phyloP scores from a whole-genome alignment of 2,888 invertebrate genomes.

The Gastrophysa polygoni region DNA sequence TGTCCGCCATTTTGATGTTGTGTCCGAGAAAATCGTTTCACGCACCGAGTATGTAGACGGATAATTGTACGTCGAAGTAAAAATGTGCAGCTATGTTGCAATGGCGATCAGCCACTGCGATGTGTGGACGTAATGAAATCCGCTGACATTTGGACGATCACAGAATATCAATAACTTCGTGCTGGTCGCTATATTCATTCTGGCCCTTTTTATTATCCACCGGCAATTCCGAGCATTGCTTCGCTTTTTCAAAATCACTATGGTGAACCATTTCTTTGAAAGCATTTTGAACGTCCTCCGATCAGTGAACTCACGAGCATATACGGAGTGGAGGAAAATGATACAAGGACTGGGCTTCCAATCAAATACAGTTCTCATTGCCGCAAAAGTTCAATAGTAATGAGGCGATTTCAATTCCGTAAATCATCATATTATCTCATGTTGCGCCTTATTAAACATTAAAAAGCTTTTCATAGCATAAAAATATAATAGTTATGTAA shows the following conservation, averaged over 20 bases:
- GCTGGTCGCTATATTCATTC: constrained; percentile 30
- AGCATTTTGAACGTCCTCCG: constrained; percentile 22
- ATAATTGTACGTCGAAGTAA: constrained; percentile 49
- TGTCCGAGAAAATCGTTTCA: constrained; percentile 49
- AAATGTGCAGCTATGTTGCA: constrained; percentile 49
- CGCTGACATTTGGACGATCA: constrained; percentile 46
- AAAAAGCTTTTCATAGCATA: too few species aligned
- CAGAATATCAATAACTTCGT: constrained; percentile 43
- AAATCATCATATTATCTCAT: too few species aligned
- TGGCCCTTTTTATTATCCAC: constrained; percentile 37
- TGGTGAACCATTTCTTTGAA: constrained; percentile 20
- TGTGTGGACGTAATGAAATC: constrained; percentile 41
- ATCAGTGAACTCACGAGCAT: not conserved
- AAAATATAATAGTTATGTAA: too few species aligned
- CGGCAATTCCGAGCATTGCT: constrained; percentile 36
- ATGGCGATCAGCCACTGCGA: constrained; percentile 39
- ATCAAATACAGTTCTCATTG: too few species aligned
- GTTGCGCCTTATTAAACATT: too few species aligned
- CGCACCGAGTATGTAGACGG: constrained; percentile 47
- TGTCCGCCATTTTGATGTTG: constrained; percentile 47
- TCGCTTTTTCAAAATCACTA: constrained; percentile 32
- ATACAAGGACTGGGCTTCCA: too few species aligned
- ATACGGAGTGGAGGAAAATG: not conserved
- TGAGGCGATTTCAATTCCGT: too few species aligned
- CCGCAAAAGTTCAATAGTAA: too few species aligned